A percentile compares a stretch with the other conserved stretches of the same genome.
Conservation (phyloP, 2,888 invertebrate genomes). For the Celastrina argiolus region DNA sequence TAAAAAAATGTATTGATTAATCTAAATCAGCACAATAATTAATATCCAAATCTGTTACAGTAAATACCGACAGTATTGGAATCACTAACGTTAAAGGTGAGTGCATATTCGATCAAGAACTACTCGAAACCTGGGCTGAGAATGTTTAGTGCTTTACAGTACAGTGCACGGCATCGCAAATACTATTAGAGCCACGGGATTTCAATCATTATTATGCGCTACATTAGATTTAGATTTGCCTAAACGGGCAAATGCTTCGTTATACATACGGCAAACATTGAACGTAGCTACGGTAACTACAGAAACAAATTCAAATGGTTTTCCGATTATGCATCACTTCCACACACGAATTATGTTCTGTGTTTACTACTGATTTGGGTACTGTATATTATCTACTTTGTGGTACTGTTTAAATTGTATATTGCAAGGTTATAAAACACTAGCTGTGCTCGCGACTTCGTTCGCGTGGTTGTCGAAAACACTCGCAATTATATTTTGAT, state of each 20-base stretch:
- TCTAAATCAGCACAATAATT: background rate
- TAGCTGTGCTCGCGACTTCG: no score
- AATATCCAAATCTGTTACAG: background rate
- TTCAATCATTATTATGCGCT: constrained; percentile 5
- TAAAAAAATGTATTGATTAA: no score
- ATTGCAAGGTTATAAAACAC: background rate
- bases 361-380: background rate
- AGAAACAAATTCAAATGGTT: constrained; percentile 20
- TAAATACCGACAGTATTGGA: constrained; percentile 15
- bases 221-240: constrained; percentile 10
- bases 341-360: constrained; percentile 5
- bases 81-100: constrained; percentile 16
- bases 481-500: no score
- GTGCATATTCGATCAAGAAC: constrained; percentile 25
- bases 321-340: constrained; percentile 16
- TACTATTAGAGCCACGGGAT: background rate
- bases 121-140: constrained; percentile 23
- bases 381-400: no score
- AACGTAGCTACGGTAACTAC: constrained; percentile 18
- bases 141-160: constrained; percentile 24
- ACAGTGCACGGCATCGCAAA: constrained; percentile 19
- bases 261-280: constrained; percentile 11
- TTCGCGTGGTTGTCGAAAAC: no score
- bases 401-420: background rate
- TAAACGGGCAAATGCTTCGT: background rate